phyloP scores from a whole-genome alignment of 2,797 vertebrate genomes.

The Euthynnus affinis region DNA sequence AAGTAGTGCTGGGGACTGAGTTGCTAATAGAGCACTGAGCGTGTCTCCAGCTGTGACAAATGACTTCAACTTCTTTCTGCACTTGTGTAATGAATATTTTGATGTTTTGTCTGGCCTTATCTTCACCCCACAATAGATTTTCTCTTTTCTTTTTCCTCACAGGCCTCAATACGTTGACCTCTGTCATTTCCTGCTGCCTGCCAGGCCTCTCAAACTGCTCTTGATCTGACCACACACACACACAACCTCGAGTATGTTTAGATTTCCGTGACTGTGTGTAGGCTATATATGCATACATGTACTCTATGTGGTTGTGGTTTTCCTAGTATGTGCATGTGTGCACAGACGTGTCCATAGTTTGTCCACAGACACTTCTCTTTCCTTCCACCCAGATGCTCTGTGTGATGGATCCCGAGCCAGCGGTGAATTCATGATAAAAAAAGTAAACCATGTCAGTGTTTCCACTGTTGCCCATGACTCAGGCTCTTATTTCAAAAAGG shows the following conservation, averaged over 20 bases:
- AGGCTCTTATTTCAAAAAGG: conserved; percentile 71
- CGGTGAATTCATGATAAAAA: conserved; percentile 59
- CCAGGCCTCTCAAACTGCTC: conserved; percentile 66
- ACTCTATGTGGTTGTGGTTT: conserved; percentile 26
- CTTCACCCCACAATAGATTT: conserved; percentile 13
- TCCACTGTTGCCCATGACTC: conserved; percentile 51
- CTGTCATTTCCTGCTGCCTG: conserved; percentile 64
- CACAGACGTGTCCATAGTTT: conserved; percentile 21
- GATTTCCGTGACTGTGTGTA: conserved; percentile 3
- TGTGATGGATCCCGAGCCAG: conserved; percentile 49
- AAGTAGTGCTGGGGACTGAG: conserved; percentile 23
- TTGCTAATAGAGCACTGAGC: conserved; percentile 26
- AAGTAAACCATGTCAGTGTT: conserved; percentile 63
- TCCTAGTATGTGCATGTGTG: conserved; percentile 46
- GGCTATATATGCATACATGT: conserved; percentile 6
- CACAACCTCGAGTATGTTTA: not conserved
- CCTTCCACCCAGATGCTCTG: conserved; percentile 27
- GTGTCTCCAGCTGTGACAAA: conserved; percentile 53
- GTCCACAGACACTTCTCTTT: conserved; percentile 45
- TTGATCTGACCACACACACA: conserved; percentile 48
- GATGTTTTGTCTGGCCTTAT: conserved; percentile 25
- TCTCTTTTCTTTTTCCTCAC: conserved; percentile 19
- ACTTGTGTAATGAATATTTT: conserved; percentile 37
- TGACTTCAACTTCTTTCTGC: conserved; percentile 27
- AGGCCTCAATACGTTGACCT: conserved; percentile 51